Evolutionary conservation across 2,888 invertebrate genomes (phyloP).

Genomic region (Nycteola revayana): DNA sequence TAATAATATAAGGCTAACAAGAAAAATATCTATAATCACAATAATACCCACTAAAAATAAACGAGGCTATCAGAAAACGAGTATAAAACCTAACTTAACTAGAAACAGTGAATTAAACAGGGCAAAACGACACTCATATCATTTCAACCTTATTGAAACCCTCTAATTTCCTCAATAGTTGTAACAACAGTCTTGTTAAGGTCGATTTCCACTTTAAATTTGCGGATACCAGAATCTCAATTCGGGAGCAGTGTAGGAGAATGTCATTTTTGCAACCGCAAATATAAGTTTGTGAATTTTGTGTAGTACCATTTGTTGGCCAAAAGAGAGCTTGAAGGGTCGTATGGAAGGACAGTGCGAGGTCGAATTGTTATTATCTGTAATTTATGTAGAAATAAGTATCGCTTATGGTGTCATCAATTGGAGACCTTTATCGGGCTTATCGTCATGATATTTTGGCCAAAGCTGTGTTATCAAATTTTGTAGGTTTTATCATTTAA

Average conservation of each 20-base stretch:
- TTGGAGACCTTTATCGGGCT: conserved; percentile 32
- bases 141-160: conserved; percentile 14
- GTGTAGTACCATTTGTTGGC: conserved; percentile 26
- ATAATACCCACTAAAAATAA: conserved; percentile 18
- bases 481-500: too few species aligned
- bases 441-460: conserved; percentile 29
- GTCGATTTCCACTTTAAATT: conserved; percentile 10
- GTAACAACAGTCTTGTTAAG: conserved; percentile 10
- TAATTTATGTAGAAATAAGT: conserved; percentile 54
- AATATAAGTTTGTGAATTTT: conserved; percentile 26
- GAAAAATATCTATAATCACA: conserved; percentile 8
- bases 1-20: too few species aligned
- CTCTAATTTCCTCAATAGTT: conserved; percentile 14
- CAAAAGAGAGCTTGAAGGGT: conserved; percentile 41
- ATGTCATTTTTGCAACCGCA: conserved; percentile 13
- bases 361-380: conserved; percentile 51
- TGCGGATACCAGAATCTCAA: neutral
- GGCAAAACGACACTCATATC: conserved; percentile 10
- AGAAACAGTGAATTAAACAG: conserved; percentile 9
- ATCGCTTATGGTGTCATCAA: conserved; percentile 48
- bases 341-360: conserved; percentile 39
- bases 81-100: conserved; percentile 9
- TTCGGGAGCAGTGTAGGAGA: neutral
- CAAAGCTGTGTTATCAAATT: conserved; percentile 14
- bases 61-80: conserved; percentile 9